phyloP scores from a whole-genome alignment of 2,797 vertebrate genomes.

The Chelon auratus region DNA sequence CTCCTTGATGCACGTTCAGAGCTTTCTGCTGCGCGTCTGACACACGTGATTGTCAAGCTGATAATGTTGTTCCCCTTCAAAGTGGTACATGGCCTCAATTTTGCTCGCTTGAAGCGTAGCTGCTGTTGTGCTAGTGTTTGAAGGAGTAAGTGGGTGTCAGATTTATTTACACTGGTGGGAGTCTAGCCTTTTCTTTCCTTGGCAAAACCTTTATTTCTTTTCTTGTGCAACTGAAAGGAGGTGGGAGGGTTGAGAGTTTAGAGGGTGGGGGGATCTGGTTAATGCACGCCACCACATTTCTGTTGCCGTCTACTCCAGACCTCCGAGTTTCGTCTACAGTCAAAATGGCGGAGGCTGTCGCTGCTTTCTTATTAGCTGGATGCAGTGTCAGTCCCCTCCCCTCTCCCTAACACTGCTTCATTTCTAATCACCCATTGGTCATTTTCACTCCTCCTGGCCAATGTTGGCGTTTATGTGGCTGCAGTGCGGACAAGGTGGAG shows the following conservation, averaged over 20 bases:
- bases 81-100: not conserved
- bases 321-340: conserved; percentile 29
- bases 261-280: conserved; percentile 15
- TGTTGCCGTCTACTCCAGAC: not conserved
- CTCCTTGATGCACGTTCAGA: not conserved
- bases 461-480: conserved; percentile 20
- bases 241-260: conserved; percentile 8
- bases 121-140: conserved; percentile 24
- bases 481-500: conserved; percentile 34
- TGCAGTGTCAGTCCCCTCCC: conserved; percentile 23
- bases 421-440: conserved; percentile 59
- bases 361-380: conserved; percentile 43
- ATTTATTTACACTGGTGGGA: conserved; percentile 52
- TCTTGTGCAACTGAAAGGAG: conserved; percentile 62
- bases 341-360: conserved; percentile 53
- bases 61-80: conserved; percentile 8
- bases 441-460: conserved; percentile 30
- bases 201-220: conserved; percentile 55
- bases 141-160: conserved; percentile 23
- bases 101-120: not conserved
- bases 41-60: not conserved
- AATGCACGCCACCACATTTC: conserved; percentile 41
- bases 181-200: conserved; percentile 57
- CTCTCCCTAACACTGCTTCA: conserved; percentile 29
- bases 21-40: conserved; percentile 10